A percentile compares a stretch with the other conserved stretches of the same genome.
Evolutionary conservation across 2,888 invertebrate species (phyloP).

Genomic region (Drosophila neutralis): DNA sequence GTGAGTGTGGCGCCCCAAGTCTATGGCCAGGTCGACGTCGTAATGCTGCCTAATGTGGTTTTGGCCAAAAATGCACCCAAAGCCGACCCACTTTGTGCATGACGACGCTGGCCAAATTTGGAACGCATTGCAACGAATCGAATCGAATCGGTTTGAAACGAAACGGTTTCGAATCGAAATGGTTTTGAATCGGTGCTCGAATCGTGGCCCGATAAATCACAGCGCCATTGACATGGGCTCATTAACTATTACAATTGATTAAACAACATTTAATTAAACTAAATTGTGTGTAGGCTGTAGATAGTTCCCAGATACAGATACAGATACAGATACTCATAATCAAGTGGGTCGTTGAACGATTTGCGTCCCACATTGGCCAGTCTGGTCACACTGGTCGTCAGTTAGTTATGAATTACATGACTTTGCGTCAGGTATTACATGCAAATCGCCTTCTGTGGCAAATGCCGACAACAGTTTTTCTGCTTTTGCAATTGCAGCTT

Average conservation of each 20-base stretch:
- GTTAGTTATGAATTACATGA: slow-evolving; percentile 58
- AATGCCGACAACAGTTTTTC: slow-evolving; percentile 44
- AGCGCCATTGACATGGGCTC: slow-evolving; percentile 53
- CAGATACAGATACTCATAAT: slow-evolving; percentile 4
- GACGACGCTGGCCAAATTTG: slow-evolving; percentile 71
- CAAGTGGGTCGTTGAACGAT: slow-evolving; percentile 52
- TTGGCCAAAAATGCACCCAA: slow-evolving; percentile 54
- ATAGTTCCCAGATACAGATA: slow-evolving; percentile 19
- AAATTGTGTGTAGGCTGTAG: slow-evolving; percentile 48
- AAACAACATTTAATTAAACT: slow-evolving; percentile 77
- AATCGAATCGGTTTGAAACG: not conserved
- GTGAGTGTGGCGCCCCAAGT: slow-evolving; percentile 71
- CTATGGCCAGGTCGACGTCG: slow-evolving; percentile 34
- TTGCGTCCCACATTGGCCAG: slow-evolving; percentile 43
- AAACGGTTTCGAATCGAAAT: not conserved
- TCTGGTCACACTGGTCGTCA: slow-evolving; percentile 39
- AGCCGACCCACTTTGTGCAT: slow-evolving; percentile 74
- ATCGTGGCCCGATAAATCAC: slow-evolving; percentile 64
- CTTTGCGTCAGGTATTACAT: slow-evolving; percentile 65
- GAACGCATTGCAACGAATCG: slow-evolving; percentile 18
- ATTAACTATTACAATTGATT: slow-evolving; percentile 72
- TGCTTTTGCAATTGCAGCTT: slow-evolving; percentile 13
- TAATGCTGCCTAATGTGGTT: slow-evolving; percentile 51
- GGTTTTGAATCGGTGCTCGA: slow-evolving; percentile 1
- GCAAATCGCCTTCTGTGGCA: slow-evolving; percentile 57